Evolutionary conservation across 2,888 invertebrate genomes (phyloP).

Genomic region (Cosmorhoe ocellata): DNA sequence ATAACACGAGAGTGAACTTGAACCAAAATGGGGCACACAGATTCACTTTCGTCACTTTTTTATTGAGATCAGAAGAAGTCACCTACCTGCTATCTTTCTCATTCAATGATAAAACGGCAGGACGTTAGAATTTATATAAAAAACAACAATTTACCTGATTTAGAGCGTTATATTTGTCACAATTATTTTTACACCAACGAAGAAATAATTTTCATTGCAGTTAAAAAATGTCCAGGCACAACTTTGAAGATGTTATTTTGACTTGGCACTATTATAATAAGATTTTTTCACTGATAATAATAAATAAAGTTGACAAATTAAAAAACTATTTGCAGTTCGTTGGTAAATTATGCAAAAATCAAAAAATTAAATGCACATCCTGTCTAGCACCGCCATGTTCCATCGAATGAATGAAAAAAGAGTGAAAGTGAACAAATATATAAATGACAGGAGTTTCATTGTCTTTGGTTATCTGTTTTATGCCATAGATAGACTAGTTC

Average conservation of each 20-base stretch:
- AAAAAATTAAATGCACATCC: conserved; percentile 75
- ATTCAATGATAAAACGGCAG: conserved; percentile 15
- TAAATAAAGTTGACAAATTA: conserved; percentile 41
- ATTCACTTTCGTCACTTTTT: conserved; percentile 43
- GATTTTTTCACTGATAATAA: conserved; percentile 42
- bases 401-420: conserved; percentile 48
- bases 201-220: conserved; percentile 79
- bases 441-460: background rate
- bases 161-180: conserved; percentile 74
- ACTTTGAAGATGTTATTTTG: conserved; percentile 40
- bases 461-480: background rate
- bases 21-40: conserved; percentile 68
- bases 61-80: conserved; percentile 39
- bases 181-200: conserved; percentile 82
- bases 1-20: conserved; percentile 65
- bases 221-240: conserved; percentile 50
- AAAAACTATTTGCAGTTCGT: conserved; percentile 52
- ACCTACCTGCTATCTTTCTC: conserved; percentile 29
- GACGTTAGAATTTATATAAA: conserved; percentile 33
- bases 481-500: no score
- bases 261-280: conserved; percentile 42
- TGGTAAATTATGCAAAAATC: conserved; percentile 64
- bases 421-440: background rate
- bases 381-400: conserved; percentile 80
- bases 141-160: conserved; percentile 72